Percentiles rank a stretch among this genome's conserved stretches.
These are phyloP conservation scores for Helicoverpa armigera DNA, from an alignment of 1,140 invertebrate genomes.

Conservation along the genomic window DNA sequence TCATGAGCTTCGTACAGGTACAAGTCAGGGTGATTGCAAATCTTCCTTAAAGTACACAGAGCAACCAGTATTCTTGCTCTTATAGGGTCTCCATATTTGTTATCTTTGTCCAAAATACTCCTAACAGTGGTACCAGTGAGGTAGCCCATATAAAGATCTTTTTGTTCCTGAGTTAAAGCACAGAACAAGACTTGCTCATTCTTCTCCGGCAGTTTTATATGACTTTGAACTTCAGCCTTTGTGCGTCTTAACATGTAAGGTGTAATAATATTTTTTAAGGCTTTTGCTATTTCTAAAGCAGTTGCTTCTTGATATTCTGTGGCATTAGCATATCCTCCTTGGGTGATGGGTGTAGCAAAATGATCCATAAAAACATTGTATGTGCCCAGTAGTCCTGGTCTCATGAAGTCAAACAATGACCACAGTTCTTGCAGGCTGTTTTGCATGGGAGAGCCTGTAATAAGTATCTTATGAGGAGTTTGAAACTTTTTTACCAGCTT, in stretches of 20 bases:
- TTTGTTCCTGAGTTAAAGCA: slow-evolving; percentile 94
- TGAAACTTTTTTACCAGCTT: slow-evolving; percentile 92
- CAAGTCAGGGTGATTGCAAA: slow-evolving; percentile 99
- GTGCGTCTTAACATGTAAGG: slow-evolving; percentile 97
- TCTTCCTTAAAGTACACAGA: slow-evolving; percentile 95
- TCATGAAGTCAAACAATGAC: slow-evolving; percentile 99
- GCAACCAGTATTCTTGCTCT: slow-evolving; percentile 93
- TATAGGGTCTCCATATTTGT: slow-evolving; percentile 84
- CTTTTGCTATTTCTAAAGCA: slow-evolving; percentile 95
- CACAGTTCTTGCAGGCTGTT: slow-evolving; percentile 98
- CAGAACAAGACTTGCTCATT: slow-evolving; percentile 99
- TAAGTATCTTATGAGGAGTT: slow-evolving; percentile 93
- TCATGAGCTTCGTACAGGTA: slow-evolving; percentile 89
- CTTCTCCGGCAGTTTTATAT: slow-evolving; percentile 95
- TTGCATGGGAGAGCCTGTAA: slow-evolving; percentile 98
- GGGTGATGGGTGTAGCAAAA: slow-evolving; percentile 96
- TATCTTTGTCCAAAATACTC: slow-evolving; percentile 87
- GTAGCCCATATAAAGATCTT: slow-evolving; percentile 94
- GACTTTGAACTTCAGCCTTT: slow-evolving; percentile 96
- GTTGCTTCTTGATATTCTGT: slow-evolving; percentile 93
- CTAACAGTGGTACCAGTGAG: slow-evolving; percentile 89
- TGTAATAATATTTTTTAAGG: slow-evolving; percentile 95
- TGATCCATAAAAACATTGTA: slow-evolving; percentile 95
- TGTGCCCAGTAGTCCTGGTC: slow-evolving; percentile 97
- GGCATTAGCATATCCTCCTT: slow-evolving; percentile 98